Evolutionary conservation across 2,113 vertebrate species (phyloP).

Genomic region (Ammodytes dubius): DNA sequence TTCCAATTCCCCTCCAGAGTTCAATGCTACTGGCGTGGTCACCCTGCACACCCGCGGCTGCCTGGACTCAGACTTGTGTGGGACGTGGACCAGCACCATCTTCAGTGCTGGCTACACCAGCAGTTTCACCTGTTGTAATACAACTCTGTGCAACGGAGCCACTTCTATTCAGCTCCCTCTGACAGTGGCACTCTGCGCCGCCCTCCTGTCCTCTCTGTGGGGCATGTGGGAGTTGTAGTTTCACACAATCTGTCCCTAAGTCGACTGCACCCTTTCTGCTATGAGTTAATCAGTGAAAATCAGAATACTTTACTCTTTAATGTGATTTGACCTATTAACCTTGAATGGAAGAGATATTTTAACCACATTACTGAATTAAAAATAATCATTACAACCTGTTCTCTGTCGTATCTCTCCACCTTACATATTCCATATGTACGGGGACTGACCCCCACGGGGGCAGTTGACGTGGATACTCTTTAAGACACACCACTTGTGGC

Average conservation of each 20-base stretch:
- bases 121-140: slow-evolving; percentile 56
- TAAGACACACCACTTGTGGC: too few species aligned
- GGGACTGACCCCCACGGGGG: too few species aligned
- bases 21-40: too few species aligned
- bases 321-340: neutral
- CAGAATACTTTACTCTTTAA: neutral
- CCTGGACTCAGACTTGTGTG: slow-evolving; percentile 61
- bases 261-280: neutral
- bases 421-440: too few species aligned
- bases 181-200: slow-evolving; percentile 38
- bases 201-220: slow-evolving; percentile 49
- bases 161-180: slow-evolving; percentile 51
- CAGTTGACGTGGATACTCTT: too few species aligned
- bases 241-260: neutral
- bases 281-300: neutral
- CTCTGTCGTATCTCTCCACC: too few species aligned
- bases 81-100: neutral
- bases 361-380: neutral
- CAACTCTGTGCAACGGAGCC: slow-evolving; percentile 65
- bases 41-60: slow-evolving; percentile 62
- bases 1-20: too few species aligned
- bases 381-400: neutral
- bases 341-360: neutral
- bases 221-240: slow-evolving; percentile 27
- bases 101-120: slow-evolving; percentile 28